phyloP scores from a whole-genome alignment of 2,113 vertebrate species.

The Arothron firmamentum region DNA sequence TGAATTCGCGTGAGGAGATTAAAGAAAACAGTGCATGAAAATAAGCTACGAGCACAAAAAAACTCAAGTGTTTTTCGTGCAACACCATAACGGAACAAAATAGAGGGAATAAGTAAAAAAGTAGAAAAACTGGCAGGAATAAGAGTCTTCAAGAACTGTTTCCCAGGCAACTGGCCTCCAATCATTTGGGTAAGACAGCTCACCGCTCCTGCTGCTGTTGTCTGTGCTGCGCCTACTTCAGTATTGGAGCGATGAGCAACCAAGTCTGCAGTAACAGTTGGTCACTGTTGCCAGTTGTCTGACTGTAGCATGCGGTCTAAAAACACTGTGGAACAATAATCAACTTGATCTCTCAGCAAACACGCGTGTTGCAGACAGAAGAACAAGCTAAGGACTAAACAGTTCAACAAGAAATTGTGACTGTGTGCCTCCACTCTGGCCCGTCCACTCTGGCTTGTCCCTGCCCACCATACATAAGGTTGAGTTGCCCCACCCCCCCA shows the following conservation, averaged over 20 bases:
- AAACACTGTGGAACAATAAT: too few species aligned
- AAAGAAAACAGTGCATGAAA: conserved; percentile 19
- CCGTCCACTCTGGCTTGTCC: too few species aligned
- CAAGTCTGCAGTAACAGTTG: conserved; percentile 42
- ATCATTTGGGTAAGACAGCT: conserved; percentile 42
- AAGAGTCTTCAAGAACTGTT: conserved; percentile 56
- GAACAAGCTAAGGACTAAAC: conserved; percentile 1
- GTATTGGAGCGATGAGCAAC: conserved; percentile 41
- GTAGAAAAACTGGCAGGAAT: conserved; percentile 22
- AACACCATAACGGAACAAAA: conserved; percentile 1
- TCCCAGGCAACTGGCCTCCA: conserved; percentile 58
- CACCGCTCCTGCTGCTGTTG: conserved; percentile 51
- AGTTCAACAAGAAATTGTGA: too few species aligned
- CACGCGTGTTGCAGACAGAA: conserved; percentile 1
- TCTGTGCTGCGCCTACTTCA: conserved; percentile 40
- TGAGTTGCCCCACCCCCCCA: too few species aligned
- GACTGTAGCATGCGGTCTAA: too few species aligned
- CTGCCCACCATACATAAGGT: too few species aligned
- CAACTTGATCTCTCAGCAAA: too few species aligned
- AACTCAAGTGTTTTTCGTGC: background rate
- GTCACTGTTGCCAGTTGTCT: too few species aligned
- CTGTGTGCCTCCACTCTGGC: too few species aligned
- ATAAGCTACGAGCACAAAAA: background rate
- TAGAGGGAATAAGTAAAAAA: conserved; percentile 14
- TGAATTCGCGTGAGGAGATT: background rate